phyloP scores from a whole-genome alignment of 2,797 vertebrate species.

The Otus scops region DNA sequence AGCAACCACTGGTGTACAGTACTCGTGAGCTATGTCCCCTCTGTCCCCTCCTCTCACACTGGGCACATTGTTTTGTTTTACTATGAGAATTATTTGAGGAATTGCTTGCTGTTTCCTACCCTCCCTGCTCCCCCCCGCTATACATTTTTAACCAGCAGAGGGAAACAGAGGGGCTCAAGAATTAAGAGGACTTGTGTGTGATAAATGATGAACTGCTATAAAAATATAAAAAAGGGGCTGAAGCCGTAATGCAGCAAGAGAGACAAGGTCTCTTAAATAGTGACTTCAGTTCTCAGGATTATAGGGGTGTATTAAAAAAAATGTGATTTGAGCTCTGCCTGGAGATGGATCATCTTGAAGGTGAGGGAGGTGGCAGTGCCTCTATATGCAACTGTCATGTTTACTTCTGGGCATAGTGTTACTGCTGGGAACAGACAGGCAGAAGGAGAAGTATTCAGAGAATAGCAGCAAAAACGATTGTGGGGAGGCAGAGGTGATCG shows the following conservation, averaged over 20 bases:
- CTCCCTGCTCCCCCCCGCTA: not conserved
- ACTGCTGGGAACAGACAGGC: not conserved
- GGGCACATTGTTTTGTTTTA: not conserved
- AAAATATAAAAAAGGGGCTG: not conserved
- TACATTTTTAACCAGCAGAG: conserved; percentile 2
- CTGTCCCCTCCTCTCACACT: not conserved
- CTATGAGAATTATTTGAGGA: not conserved
- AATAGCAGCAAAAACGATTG: not conserved
- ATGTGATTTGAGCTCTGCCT: not conserved
- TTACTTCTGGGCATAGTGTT: not conserved
- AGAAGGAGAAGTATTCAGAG: not conserved
- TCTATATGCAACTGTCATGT: not conserved
- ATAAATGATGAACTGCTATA: not conserved
- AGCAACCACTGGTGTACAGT: not conserved
- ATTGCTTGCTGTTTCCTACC: not conserved
- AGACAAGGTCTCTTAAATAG: not conserved
- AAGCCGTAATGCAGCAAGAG: not conserved
- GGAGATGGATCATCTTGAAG: not conserved
- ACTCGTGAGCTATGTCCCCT: not conserved
- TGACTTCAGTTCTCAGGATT: not conserved
- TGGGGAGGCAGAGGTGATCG: not conserved
- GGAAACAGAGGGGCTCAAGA: conserved; percentile 6
- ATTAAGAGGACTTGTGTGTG: not conserved
- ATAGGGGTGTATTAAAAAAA: not conserved
- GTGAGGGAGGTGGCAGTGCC: not conserved